Evolutionary conservation across 2,888 invertebrate genomes (phyloP).

Genomic region (Dasypolia templi): DNA sequence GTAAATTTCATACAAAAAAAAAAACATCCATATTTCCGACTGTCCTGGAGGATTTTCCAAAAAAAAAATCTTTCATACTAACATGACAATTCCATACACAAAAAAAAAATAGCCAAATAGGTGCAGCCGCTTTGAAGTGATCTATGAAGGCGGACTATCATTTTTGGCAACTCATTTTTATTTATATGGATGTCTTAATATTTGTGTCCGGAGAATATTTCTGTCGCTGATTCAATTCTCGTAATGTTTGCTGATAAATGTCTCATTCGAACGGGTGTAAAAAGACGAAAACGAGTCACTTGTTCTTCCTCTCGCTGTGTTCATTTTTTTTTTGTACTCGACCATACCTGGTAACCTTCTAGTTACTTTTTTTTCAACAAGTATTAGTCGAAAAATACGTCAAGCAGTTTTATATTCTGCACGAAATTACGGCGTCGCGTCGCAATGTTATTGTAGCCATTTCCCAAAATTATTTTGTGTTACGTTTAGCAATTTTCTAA

Average conservation of each 20-base stretch:
- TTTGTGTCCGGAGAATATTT: constrained; percentile 28
- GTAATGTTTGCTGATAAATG: constrained; percentile 27
- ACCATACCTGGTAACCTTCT: neutral
- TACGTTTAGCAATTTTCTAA: constrained; percentile 35
- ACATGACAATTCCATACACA: no score
- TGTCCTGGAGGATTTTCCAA: no score
- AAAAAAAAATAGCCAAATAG: no score
- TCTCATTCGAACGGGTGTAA: neutral
- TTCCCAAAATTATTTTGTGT: constrained; percentile 33
- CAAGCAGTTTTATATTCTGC: constrained; percentile 16
- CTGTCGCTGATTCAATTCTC: no score
- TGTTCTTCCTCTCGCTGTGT: neutral
- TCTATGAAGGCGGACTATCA: no score
- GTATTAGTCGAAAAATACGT: neutral
- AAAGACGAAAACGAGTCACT: neutral
- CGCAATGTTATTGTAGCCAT: constrained; percentile 14
- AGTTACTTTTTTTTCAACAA: neutral
- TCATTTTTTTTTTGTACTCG: neutral
- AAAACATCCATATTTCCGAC: no score
- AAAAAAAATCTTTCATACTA: no score
- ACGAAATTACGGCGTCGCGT: constrained; percentile 12
- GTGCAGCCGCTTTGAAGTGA: no score
- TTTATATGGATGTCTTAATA: no score
- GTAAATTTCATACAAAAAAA: no score
- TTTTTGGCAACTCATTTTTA: no score